A percentile compares a stretch with the other conserved stretches of the same genome.
Evolutionary conservation across 30 jellyfish, hydroid and myxozoan genomes (phyloP).

Genomic region (Aurelia sp.): DNA sequence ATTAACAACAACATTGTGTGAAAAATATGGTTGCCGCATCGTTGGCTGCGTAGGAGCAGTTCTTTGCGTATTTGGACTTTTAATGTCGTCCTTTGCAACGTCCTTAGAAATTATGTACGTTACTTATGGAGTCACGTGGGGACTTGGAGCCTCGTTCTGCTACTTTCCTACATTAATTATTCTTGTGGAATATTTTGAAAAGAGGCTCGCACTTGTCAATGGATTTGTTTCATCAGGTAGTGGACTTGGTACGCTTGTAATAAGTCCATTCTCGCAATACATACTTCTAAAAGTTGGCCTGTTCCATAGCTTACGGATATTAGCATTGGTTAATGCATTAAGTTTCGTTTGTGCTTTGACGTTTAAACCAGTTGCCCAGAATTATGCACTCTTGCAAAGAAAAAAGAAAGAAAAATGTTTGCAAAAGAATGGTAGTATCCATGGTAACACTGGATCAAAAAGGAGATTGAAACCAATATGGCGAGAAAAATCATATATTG

Average conservation of each 20-base stretch:
- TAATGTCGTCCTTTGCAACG: conserved; percentile 92
- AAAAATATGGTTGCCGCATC: conserved; percentile 85
- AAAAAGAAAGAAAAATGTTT: too few relatives aligned
- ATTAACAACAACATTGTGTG: conserved; percentile 90
- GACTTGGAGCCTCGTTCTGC: conserved; percentile 98
- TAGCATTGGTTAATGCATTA: conserved; percentile 79
- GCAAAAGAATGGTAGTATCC: neutral
- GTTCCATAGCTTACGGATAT: conserved; percentile 60
- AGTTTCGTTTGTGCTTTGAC: conserved; percentile 78
- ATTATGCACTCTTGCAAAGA: conserved; percentile 64
- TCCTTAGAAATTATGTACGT: conserved; percentile 83
- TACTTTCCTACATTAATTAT: conserved; percentile 95
- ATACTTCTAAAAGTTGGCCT: conserved; percentile 72
- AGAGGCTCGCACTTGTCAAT: conserved; percentile 94
- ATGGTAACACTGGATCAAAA: conserved; percentile 1
- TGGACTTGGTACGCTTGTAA: conserved; percentile 95
- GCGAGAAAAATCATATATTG: conserved; percentile 85
- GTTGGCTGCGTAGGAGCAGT: conserved; percentile 90
- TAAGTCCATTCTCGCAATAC: conserved; percentile 91
- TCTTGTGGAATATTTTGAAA: conserved; percentile 93
- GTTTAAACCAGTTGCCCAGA: conserved; percentile 83
- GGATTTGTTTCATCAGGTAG: conserved; percentile 98
- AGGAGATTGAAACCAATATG: conserved; percentile 31
- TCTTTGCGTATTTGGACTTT: conserved; percentile 89
- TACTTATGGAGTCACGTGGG: conserved; percentile 99